Evolutionary conservation across 92 coral and sea anemone genomes (phyloP).

Genomic region (Meandrina meandrites): DNA sequence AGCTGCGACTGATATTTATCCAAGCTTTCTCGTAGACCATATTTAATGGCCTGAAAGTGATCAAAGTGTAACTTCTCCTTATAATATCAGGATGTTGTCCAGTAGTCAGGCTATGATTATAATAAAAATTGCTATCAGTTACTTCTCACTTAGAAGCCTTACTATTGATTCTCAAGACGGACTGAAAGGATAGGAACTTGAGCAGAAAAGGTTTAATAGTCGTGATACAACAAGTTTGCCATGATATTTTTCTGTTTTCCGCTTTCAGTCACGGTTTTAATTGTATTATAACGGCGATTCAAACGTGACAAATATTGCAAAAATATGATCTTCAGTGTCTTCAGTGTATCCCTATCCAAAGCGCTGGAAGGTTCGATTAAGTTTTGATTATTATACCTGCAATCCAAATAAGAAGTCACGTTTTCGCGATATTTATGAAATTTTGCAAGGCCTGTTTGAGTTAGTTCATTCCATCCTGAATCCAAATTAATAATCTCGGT

Average conservation of each 20-base stretch:
- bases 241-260: not conserved
- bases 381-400: not conserved
- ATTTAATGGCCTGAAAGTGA: not conserved
- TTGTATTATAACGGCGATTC: not conserved
- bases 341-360: not conserved
- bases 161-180: not conserved
- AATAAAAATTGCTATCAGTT: not conserved
- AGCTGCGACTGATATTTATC: no score
- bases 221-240: no score
- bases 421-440: not conserved
- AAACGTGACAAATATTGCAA: not conserved
- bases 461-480: not conserved
- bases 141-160: not conserved
- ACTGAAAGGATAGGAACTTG: not conserved
- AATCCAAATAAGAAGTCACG: not conserved
- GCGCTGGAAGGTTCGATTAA: no score
- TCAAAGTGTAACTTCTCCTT: not conserved
- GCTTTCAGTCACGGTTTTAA: not conserved
- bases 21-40: no score
- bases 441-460: not conserved
- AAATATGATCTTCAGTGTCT: not conserved
- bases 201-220: no score
- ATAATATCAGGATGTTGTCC: not conserved
- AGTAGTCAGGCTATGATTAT: not conserved
- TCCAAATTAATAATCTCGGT: not conserved